These are phyloP conservation scores for Threskiornis aethiopicus DNA, from an alignment of 2,797 vertebrate species.

Conservation along the genomic window DNA sequence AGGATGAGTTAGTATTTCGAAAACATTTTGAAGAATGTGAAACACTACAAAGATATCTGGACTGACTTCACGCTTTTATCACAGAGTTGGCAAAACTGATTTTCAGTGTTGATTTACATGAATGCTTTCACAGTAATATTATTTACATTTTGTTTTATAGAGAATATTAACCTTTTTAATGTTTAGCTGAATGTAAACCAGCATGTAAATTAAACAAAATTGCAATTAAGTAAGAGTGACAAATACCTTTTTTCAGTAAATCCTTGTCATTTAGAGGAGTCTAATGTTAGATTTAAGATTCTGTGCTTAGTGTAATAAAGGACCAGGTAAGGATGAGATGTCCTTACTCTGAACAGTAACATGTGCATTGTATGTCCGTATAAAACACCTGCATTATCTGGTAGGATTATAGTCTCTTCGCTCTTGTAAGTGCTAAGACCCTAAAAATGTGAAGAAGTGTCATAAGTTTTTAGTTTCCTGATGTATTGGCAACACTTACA, in stretches of 20 bases:
- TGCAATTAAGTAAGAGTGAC: neutral
- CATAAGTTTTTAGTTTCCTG: neutral
- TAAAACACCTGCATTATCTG: neutral
- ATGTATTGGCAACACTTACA: neutral
- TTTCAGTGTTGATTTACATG: neutral
- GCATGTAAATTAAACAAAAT: neutral
- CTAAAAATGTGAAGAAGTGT: neutral
- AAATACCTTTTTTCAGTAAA: neutral
- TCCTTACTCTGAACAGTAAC: constrained; percentile 52
- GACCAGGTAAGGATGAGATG: constrained; percentile 23
- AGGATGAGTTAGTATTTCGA: constrained; percentile 52
- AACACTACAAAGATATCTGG: neutral
- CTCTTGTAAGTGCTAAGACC: neutral
- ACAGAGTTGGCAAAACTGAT: neutral
- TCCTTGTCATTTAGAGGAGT: constrained; percentile 17
- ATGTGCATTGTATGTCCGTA: constrained; percentile 19
- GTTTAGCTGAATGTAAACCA: neutral
- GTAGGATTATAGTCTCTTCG: neutral
- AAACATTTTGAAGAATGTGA: constrained; percentile 1
- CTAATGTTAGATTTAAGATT: constrained; percentile 51
- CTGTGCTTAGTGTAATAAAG: constrained; percentile 47
- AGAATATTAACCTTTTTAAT: neutral
- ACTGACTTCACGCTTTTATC: neutral
- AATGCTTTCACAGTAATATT: neutral
- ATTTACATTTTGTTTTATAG: neutral